A percentile compares a stretch with the other conserved stretches of the same genome.
These are phyloP conservation scores for Tachuris rubrigastra DNA, from an alignment of 2,113 vertebrate genomes.

Conservation along the genomic window DNA sequence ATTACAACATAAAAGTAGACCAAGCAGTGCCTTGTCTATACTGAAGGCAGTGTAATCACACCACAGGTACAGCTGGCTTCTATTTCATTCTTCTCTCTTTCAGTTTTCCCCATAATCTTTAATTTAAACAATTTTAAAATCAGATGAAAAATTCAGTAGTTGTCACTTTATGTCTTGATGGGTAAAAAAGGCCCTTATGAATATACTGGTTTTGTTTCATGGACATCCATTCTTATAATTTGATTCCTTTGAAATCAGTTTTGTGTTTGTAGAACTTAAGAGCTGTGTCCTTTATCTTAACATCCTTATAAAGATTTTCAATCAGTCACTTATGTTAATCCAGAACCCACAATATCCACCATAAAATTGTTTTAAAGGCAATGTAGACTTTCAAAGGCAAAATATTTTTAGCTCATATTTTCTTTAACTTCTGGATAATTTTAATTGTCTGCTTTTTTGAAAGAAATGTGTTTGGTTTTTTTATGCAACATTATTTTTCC, in stretches of 20 bases:
- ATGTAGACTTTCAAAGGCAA: constrained; percentile 26
- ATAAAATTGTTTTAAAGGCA: constrained; percentile 57
- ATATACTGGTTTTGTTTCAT: not conserved
- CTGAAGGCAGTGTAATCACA: not conserved
- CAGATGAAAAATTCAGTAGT: not conserved
- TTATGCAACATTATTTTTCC: not conserved
- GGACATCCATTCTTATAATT: not conserved
- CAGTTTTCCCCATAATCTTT: not conserved
- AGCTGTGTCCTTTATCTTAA: constrained; percentile 25
- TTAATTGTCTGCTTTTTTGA: constrained; percentile 4
- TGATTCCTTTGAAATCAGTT: constrained; percentile 38
- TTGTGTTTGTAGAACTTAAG: constrained; percentile 3
- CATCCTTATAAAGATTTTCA: constrained; percentile 30
- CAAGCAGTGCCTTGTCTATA: not conserved
- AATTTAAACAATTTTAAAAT: not conserved
- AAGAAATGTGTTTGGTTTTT: not conserved
- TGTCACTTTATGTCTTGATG: not conserved
- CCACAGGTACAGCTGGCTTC: not conserved
- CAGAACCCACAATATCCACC: constrained; percentile 16
- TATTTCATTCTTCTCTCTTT: not conserved
- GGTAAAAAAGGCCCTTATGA: not conserved
- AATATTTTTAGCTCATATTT: not conserved
- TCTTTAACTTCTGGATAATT: constrained; percentile 3
- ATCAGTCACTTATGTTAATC: constrained; percentile 20
- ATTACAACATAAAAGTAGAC: not conserved